Evolutionary conservation across 2,113 vertebrate species (phyloP), one percentile per base, ranked within the genome.

Genomic region (Onychostoma macrolepis): DNA sequence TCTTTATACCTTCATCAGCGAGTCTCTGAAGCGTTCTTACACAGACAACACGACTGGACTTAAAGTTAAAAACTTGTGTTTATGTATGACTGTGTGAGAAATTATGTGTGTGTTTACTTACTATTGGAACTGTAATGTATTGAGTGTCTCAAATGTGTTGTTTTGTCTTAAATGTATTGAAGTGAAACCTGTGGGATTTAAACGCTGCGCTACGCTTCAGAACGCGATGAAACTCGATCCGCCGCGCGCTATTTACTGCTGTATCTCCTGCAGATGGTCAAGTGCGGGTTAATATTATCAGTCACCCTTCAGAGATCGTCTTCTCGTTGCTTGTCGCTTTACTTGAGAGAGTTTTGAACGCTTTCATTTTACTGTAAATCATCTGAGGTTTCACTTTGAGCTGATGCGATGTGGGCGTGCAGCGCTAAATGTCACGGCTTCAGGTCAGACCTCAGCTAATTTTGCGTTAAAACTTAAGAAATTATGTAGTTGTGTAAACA

Each of bases 311-410:
- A 21, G 6, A 4, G 8, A 5, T 26, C 28, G 13, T 43, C 8
- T 77, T 77, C 45, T 78, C 30, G n/a, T n/a, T n/a, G n/a, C n/a
- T n/a, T n/a, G n/a, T n/a, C n/a, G n/a, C n/a, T 19, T 50, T 33
- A 3, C 15, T 7, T 7, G 13, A 65, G 6, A 28, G 2, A 13
- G 17, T 10, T 9, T 38, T 26, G 24, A 41, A 75, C 15, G 48
- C 28, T 86, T 86, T 80, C 76, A 17, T 86, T 86, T 86, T 13
- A 48, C 43, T 41, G 75, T 56, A 71, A 53, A 11, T 24, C n/a
- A 9, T 0, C 26, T 28, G 33, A 41, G 15, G 61, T 71, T 86
- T 86, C 43, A 86, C 84, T 86, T 56, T 69, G 24, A 26, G 21
- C 26, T 79, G 24, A 65, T 71, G 19, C 13, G n/a, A 56, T 26